A percentile compares a stretch with the other conserved stretches of the same genome.
Conservation (phyloP, 2,888 invertebrate species). For the Leucophenga montana region DNA sequence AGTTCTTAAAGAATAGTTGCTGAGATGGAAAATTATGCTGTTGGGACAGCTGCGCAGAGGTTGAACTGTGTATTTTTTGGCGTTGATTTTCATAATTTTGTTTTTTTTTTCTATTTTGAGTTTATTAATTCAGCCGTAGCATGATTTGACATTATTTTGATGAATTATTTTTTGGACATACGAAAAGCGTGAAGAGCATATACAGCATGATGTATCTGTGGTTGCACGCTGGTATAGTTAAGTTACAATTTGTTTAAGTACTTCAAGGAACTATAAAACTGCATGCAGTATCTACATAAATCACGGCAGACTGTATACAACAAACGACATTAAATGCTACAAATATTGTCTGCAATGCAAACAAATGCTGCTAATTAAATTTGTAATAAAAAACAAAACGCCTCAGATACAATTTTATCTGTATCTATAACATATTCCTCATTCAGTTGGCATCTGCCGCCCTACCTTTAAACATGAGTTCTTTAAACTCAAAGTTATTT, state of each 20-base stretch:
- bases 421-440: neutral
- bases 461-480: neutral
- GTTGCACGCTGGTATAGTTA: neutral
- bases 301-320: slow-evolving; percentile 19
- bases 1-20: too few species aligned
- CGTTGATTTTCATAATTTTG: slow-evolving; percentile 57
- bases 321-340: slow-evolving; percentile 19
- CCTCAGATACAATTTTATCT: slow-evolving; percentile 42
- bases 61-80: slow-evolving; percentile 27
- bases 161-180: slow-evolving; percentile 53
- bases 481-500: neutral
- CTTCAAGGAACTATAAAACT: slow-evolving; percentile 11
- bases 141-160: slow-evolving; percentile 65
- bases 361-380: slow-evolving; percentile 61
- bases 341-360: slow-evolving; percentile 38
- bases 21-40: slow-evolving; percentile 14
- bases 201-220: neutral
- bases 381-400: slow-evolving; percentile 50
- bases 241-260: neutral
- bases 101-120: slow-evolving; percentile 26
- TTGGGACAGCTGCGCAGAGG: slow-evolving; percentile 47
- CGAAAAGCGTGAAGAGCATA: neutral
- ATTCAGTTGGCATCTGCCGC: too few species aligned
- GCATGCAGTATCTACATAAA: slow-evolving; percentile 15
- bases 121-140: slow-evolving; percentile 53